These are phyloP conservation scores for Bombus difficillimus DNA, from an alignment of 1,140 invertebrate genomes.

Conservation along the genomic window DNA sequence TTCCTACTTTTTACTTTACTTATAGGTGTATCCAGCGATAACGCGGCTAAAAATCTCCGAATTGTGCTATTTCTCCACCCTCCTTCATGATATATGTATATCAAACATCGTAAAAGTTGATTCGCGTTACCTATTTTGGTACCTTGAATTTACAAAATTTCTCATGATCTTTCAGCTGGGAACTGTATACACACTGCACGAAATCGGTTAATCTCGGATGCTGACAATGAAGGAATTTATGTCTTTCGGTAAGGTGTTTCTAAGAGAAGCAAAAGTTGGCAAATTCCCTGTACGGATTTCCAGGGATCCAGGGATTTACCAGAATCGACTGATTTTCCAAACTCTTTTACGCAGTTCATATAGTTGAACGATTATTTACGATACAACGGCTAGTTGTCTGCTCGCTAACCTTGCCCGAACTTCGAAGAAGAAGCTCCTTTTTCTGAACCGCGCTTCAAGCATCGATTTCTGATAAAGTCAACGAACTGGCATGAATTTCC, in stretches of 20 bases:
- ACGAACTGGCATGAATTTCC: slow-evolving; percentile 66
- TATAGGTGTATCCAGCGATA: background rate
- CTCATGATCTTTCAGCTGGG: background rate
- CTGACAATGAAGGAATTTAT: background rate
- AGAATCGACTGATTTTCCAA: background rate
- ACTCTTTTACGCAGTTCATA: slow-evolving; percentile 38
- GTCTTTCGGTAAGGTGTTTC: background rate
- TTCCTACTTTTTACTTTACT: too few species aligned
- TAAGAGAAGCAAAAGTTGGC: background rate
- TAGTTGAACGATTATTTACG: background rate
- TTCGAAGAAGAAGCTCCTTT: slow-evolving; percentile 41
- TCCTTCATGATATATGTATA: too few species aligned
- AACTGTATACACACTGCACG: too few species aligned
- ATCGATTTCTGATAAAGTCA: slow-evolving; percentile 69
- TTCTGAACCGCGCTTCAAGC: slow-evolving; percentile 31
- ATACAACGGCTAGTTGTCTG: slow-evolving; percentile 2
- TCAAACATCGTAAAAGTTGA: background rate
- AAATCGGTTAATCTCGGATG: background rate
- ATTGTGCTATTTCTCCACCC: background rate
- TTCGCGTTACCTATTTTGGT: background rate
- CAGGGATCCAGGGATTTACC: background rate
- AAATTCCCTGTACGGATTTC: too few species aligned
- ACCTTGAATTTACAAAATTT: background rate
- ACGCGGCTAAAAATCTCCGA: background rate
- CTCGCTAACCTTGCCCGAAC: slow-evolving; percentile 58